Evolutionary conservation across 2,797 vertebrate species (phyloP).

Genomic region (Limosa lapponica): DNA sequence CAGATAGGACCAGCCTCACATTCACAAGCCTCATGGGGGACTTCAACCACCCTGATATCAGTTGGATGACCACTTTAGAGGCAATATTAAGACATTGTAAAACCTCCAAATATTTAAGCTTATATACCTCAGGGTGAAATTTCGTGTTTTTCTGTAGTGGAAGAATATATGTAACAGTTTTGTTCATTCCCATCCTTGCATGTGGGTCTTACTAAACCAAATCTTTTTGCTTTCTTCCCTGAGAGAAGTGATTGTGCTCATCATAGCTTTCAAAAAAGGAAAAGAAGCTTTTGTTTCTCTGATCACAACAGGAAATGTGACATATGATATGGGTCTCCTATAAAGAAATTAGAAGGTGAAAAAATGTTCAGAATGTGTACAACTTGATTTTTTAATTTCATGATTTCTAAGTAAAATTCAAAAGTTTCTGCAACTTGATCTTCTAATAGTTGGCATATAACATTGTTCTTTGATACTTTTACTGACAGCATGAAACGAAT

Average conservation of each 20-base stretch:
- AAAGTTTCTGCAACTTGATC: background rate
- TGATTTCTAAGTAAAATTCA: background rate
- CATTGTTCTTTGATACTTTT: background rate
- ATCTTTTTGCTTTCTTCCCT: background rate
- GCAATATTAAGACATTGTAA: background rate
- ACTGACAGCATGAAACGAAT: background rate
- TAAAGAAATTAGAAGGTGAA: background rate
- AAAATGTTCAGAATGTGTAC: background rate
- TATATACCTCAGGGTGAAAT: background rate
- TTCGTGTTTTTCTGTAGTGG: fast-evolving
- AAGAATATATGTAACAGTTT: background rate
- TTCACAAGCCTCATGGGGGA: background rate
- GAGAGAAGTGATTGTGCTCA: background rate
- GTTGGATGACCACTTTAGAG: background rate
- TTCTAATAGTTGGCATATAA: background rate
- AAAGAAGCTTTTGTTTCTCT: background rate
- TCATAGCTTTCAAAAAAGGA: background rate
- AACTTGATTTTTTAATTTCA: background rate
- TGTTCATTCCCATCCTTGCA: background rate
- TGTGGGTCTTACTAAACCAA: background rate
- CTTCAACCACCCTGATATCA: background rate
- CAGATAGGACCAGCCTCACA: background rate
- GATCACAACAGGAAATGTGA: background rate
- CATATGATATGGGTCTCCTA: background rate
- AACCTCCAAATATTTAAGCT: background rate